Conservation (phyloP, 2,113 vertebrate species). For the Okapia johnstoni region DNA sequence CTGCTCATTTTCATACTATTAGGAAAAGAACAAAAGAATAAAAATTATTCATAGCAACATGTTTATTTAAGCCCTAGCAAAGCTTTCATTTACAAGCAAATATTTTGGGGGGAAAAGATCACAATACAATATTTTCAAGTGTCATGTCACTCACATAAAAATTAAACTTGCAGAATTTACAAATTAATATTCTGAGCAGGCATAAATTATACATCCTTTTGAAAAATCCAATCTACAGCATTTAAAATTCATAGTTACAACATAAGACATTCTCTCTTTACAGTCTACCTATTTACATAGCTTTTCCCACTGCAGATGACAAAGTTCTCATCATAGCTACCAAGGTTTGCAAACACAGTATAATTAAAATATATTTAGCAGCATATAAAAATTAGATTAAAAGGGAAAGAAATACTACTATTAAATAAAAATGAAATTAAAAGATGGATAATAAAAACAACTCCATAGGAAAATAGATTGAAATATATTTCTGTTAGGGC, state of each 20-base stretch:
- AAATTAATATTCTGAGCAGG: conserved; percentile 82
- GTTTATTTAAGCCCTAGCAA: conserved; percentile 81
- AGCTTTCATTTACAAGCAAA: conserved; percentile 84
- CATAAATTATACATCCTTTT: conserved; percentile 81
- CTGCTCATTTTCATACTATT: not conserved
- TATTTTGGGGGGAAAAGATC: conserved; percentile 70
- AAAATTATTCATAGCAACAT: conserved; percentile 68
- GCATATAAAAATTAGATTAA: conserved; percentile 84
- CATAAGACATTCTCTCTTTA: conserved; percentile 80
- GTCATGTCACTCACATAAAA: conserved; percentile 78
- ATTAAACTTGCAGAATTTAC: conserved; percentile 84
- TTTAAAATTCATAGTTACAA: conserved; percentile 81
- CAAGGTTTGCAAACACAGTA: conserved; percentile 75
- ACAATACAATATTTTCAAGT: conserved; percentile 75
- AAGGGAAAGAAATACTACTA: conserved; percentile 74
- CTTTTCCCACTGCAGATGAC: conserved; percentile 77
- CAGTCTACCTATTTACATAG: conserved; percentile 84
- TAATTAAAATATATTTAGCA: conserved; percentile 87
- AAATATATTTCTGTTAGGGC: conserved; percentile 72
- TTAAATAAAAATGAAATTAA: conserved; percentile 77
- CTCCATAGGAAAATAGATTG: conserved; percentile 80
- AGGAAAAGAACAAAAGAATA: conserved; percentile 25
- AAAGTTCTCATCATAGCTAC: conserved; percentile 74
- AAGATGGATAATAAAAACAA: conserved; percentile 77
- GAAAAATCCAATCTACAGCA: conserved; percentile 78